Conservation (phyloP, 2,113 vertebrate species). For the Macheiramphus alcinus region DNA sequence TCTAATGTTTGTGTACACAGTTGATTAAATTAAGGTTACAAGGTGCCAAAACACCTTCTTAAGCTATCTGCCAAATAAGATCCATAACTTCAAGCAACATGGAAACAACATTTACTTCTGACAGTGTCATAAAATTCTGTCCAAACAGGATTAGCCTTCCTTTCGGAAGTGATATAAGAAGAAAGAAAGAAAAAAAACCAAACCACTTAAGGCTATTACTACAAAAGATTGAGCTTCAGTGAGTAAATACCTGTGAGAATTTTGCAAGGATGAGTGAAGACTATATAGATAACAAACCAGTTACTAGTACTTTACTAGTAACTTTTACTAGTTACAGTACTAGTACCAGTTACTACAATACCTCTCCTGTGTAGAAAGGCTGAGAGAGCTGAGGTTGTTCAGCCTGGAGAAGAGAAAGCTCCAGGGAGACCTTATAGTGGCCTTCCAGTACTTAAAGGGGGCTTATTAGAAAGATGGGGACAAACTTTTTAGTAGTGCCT, state of each 20-base stretch:
- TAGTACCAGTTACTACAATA: background rate
- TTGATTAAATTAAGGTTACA: slow-evolving; percentile 21
- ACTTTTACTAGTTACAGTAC: background rate
- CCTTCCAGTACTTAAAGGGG: background rate
- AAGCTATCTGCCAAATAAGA: background rate
- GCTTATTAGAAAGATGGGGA: background rate
- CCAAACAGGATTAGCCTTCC: background rate
- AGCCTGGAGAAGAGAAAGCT: background rate
- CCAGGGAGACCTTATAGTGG: fast-evolving
- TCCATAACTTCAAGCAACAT: background rate
- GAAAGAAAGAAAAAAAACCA: background rate
- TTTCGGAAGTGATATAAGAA: background rate
- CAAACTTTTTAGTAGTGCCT: background rate
- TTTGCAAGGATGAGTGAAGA: background rate
- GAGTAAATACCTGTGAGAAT: background rate
- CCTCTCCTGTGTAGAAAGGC: background rate
- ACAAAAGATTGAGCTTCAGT: background rate
- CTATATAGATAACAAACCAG: background rate
- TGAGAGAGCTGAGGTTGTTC: background rate
- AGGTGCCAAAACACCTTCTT: slow-evolving; percentile 10
- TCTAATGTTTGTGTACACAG: background rate
- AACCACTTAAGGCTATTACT: background rate
- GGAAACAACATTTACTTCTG: slow-evolving; percentile 5
- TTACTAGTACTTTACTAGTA: background rate
- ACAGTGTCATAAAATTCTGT: background rate